Conservation (phyloP, 2,888 invertebrate genomes). For the Agrypnus murinus region DNA sequence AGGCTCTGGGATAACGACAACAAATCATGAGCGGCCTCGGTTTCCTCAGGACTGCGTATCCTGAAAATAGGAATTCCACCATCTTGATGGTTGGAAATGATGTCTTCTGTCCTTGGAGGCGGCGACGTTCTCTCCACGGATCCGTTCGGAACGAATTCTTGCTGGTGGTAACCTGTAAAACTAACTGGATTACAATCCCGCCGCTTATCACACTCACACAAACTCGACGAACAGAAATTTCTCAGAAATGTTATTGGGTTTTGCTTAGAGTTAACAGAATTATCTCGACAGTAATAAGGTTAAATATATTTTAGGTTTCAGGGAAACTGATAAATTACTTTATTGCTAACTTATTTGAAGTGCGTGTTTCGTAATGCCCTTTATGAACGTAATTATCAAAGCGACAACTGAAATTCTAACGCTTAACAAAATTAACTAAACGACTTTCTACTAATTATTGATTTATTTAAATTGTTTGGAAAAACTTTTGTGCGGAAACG, state of each 20-base stretch:
- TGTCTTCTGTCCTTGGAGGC: conserved; percentile 50
- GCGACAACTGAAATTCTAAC: too few species aligned
- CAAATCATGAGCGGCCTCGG: conserved; percentile 90
- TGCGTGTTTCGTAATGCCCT: conserved; percentile 2
- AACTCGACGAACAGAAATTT: conserved; percentile 7
- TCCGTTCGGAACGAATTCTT: conserved; percentile 63
- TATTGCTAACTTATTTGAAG: conserved; percentile 5
- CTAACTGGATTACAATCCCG: conserved; percentile 42
- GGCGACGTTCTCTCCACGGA: conserved; percentile 52
- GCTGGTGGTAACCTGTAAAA: conserved; percentile 61
- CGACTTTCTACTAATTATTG: too few species aligned
- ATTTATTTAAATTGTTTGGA: too few species aligned
- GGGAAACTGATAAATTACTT: conserved; percentile 20
- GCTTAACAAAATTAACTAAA: too few species aligned
- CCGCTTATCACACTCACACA: conserved; percentile 19
- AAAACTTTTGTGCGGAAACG: too few species aligned
- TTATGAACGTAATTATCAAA: too few species aligned
- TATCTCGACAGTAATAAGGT: conserved; percentile 9
- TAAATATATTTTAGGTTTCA: conserved; percentile 12
- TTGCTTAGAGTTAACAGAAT: conserved; percentile 18
- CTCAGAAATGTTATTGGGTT: conserved; percentile 23
- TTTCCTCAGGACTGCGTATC: conserved; percentile 84
- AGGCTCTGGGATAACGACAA: conserved; percentile 84
- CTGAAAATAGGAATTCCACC: conserved; percentile 69
- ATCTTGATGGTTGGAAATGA: conserved; percentile 50